phyloP scores from a whole-genome alignment of 2,888 invertebrate genomes.

The Acrobasis repandana region DNA sequence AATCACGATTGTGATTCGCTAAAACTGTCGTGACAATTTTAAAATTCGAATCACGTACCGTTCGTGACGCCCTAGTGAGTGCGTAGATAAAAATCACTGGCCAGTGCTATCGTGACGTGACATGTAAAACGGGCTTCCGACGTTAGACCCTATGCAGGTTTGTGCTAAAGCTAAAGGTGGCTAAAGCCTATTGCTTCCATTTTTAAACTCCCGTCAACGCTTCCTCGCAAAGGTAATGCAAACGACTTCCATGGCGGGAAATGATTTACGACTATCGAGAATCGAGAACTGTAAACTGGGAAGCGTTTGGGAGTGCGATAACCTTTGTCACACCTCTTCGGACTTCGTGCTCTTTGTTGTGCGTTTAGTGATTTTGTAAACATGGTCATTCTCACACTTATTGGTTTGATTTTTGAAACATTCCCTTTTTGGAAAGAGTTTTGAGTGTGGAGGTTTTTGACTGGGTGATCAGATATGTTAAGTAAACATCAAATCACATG shows the following conservation, averaged over 20 bases:
- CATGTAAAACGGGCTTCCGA: slow-evolving; percentile 18
- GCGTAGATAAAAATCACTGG: slow-evolving; percentile 17
- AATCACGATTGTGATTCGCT: neutral
- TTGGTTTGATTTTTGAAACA: too few relatives aligned
- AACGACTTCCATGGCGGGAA: slow-evolving; percentile 35
- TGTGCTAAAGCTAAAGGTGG: too few relatives aligned
- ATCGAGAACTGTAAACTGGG: slow-evolving; percentile 33
- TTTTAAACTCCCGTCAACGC: slow-evolving; percentile 36
- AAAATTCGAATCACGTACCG: slow-evolving; percentile 27
- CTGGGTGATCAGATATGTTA: too few relatives aligned
- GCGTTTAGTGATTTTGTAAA: too few relatives aligned
- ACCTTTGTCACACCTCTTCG: slow-evolving; percentile 5
- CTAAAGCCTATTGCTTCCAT: slow-evolving; percentile 17
- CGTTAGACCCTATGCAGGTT: slow-evolving; percentile 11
- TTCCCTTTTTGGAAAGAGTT: too few relatives aligned
- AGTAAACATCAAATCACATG: too few relatives aligned
- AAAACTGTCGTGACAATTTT: slow-evolving; percentile 21
- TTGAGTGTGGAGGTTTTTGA: too few relatives aligned
- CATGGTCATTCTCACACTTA: too few relatives aligned
- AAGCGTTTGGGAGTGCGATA: slow-evolving; percentile 32
- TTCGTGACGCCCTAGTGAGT: slow-evolving; percentile 17
- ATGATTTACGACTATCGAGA: slow-evolving; percentile 29
- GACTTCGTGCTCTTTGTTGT: neutral
- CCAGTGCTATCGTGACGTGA: slow-evolving; percentile 22
- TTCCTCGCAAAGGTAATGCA: slow-evolving; percentile 48